Evolutionary conservation across 2,113 vertebrate species (phyloP).

Genomic region (Perca schrenkii): DNA sequence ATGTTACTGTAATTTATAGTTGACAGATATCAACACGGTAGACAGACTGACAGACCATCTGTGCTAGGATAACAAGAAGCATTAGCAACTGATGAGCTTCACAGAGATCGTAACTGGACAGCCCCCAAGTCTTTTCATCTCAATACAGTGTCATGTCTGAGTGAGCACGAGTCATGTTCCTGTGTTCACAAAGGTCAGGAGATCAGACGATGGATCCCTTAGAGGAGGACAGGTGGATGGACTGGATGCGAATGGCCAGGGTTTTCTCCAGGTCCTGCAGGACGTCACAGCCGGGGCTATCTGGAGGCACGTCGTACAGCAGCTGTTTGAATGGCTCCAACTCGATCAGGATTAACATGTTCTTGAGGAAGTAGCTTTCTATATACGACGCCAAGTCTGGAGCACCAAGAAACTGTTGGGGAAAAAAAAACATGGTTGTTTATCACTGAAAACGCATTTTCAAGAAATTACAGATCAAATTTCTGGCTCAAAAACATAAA

Average conservation of each 20-base stretch:
- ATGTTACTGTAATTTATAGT: conserved; percentile 41
- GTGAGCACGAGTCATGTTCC: background rate
- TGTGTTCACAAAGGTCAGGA: background rate
- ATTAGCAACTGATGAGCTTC: conserved; percentile 48
- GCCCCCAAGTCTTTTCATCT: conserved; percentile 1
- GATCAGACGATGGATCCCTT: conserved; percentile 96
- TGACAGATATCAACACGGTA: conserved; percentile 56
- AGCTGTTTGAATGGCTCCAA: conserved; percentile 97
- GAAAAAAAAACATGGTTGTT: background rate
- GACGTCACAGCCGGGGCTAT: conserved; percentile 89
- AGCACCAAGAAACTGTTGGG: conserved; percentile 91
- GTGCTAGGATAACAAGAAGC: conserved; percentile 60
- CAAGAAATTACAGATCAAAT: background rate
- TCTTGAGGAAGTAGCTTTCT: conserved; percentile 98
- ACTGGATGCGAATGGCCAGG: conserved; percentile 93
- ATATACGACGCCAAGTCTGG: conserved; percentile 94
- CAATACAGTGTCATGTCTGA: conserved; percentile 9
- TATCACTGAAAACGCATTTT: background rate
- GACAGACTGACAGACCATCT: conserved; percentile 61
- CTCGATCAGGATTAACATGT: conserved; percentile 98
- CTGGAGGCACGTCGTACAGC: conserved; percentile 91
- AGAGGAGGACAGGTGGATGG: conserved; percentile 97
- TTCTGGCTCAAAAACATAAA: background rate
- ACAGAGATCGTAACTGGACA: conserved; percentile 35
- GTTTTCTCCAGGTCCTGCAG: conserved; percentile 96